Base-by-base conservation (phyloP, 1,140 invertebrate genomes). In the Aphaenogaster floridana region DNA sequence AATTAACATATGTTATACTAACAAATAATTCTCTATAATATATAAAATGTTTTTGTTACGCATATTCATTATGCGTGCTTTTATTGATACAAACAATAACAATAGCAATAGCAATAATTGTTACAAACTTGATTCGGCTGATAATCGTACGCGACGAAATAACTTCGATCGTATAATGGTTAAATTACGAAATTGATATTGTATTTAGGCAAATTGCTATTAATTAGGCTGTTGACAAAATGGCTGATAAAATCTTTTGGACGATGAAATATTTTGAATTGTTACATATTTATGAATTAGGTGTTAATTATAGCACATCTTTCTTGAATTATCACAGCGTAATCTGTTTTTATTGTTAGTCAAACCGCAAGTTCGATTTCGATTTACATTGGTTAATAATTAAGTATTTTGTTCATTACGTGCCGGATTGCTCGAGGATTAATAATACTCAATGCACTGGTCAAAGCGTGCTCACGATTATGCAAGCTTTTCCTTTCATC, bases 391-490 rank as follows among this genome's bases (percentile, higher is more conserved):
- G 54, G 8, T 78, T 78, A 54, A 42, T n/a, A 86, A 66, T 86
- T 66, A 45, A 28, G 21, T 83, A 13, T 48, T 78, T 50, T 45
- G 34, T n/a, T 66, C 28, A 77, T 85, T 86, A 86, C 72, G 13
- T 64, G 8, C 21, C 34, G 21, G 59, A 85, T 78, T 78, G 45
- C 13, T 21, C 1, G 45, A 64, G 57, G 34, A 86, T 86, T 86
- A 86, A 86, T 77, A 77, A 85, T 78, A 78, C 48, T 78, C 72
- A 42, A 34, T 42, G 13, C 5, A 3, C n/a, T 76, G 39, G 28
- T 72, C 52, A 77, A 84, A 63, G 71, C 54, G 15, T 84, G n/a
- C n/a, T 71, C 39, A 34, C 28, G 42, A 85, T 77, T 85, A 77
- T 64, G 72, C 11, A 15, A 84, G 54, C 71, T 77, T 78, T 76